Percentiles rank a stretch among this genome's conserved stretches.
phyloP scores from a whole-genome alignment of 2,888 invertebrate genomes.

The Cryptus viduatorius region DNA sequence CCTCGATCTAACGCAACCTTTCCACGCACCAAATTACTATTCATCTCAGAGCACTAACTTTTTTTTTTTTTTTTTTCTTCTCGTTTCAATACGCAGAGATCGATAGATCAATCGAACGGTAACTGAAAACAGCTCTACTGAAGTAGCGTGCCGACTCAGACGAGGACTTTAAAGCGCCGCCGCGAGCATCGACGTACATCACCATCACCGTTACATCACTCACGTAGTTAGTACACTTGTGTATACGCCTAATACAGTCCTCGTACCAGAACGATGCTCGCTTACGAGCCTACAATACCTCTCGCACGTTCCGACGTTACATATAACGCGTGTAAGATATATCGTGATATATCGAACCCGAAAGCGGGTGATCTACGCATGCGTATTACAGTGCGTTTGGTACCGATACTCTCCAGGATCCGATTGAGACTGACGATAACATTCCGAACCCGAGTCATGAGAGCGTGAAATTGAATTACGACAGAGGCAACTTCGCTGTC shows the following conservation, averaged over 20 bases:
- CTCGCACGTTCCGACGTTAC: conserved; percentile 6
- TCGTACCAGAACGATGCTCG: conserved; percentile 24
- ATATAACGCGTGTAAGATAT: neutral
- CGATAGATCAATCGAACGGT: conserved; percentile 48
- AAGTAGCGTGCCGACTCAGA: conserved; percentile 8
- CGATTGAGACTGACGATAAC: conserved; percentile 70
- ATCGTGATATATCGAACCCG: conserved; percentile 20
- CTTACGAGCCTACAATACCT: conserved; percentile 1
- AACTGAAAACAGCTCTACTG: conserved; percentile 31
- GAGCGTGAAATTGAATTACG: conserved; percentile 79
- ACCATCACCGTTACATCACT: conserved; percentile 29
- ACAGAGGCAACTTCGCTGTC: conserved; percentile 61
- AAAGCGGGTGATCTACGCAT: conserved; percentile 1
- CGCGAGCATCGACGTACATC: conserved; percentile 23
- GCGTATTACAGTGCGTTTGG: conserved; percentile 46
- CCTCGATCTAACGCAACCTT: conserved; percentile 15
- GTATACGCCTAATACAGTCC: conserved; percentile 16
- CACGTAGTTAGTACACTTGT: conserved; percentile 7
- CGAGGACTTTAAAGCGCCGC: conserved; percentile 9
- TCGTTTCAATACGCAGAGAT: conserved; percentile 15
- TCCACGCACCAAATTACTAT: conserved; percentile 17
- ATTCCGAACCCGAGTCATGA: conserved; percentile 71
- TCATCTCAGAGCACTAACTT: neutral
- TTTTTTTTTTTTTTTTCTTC: neutral
- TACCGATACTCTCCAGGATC: conserved; percentile 49